Base-by-base conservation (phyloP, 2,888 invertebrate genomes). In the Leucozona laternaria region DNA sequence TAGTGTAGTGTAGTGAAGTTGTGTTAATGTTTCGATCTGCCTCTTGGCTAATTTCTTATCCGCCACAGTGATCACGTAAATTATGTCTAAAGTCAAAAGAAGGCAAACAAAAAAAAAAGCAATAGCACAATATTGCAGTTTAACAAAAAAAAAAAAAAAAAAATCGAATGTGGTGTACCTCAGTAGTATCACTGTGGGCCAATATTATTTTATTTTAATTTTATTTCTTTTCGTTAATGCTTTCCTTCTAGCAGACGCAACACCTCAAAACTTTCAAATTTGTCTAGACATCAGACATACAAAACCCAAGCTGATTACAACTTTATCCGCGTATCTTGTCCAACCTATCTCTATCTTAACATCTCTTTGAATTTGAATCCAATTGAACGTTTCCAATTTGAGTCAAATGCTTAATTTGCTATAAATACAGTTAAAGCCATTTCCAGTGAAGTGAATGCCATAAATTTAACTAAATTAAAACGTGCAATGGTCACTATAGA, bases 221-320 rank as follows among this genome's bases (percentile, higher is more conserved):
- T 40, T 20, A 11, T 40, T 20, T 58, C 48, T 15, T 15, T 55
- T 72, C 13, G 20, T 31, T 40, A 64, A 55, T 62, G 43, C 66
- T 66, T 79, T 80, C 60, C 79, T 75, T 43, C 48, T 43, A 73
- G 73, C 73, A 82, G 82, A 86, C 86, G 86, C 76, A 86, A 81
- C 86, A 82, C 86, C 86, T 86, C 81, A 86, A 82, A 86, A 86
- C 86, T 86, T 86, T 86, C 86, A 82, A 86, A 86, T 86, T 86
- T 86, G 86, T 86, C 86, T 81, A 86, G 86, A 86, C 86, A n/a
- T n/a, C n/a, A 43, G 55, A 71, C 66, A 53, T 50, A 50, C 34
- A 34, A 34, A 64, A 28, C 57, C 34, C 55, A 64, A 68, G 73
- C 79, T 64, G 85, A 85, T 85, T 85, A 85, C 85, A 85, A 81